Evolutionary conservation across 2,113 vertebrate species (phyloP).

Genomic region (Arothron firmamentum): DNA sequence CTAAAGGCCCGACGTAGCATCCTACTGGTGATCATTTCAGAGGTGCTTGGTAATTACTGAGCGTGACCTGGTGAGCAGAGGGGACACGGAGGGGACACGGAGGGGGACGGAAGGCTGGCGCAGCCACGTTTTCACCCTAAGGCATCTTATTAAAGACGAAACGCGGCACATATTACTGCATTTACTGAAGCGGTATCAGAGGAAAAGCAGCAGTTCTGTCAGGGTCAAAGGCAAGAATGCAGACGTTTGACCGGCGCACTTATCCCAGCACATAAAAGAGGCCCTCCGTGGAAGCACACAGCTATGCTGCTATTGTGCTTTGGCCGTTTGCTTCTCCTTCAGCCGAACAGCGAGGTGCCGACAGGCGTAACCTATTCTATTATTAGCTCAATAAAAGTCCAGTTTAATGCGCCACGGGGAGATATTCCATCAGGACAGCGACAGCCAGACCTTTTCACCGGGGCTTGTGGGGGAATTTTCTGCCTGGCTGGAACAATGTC

Average conservation of each 20-base stretch:
- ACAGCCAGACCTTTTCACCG: slow-evolving; percentile 75
- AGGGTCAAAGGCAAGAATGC: background rate
- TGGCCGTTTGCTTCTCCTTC: slow-evolving; percentile 61
- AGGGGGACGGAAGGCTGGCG: background rate
- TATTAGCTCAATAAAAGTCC: slow-evolving; percentile 76
- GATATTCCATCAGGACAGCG: slow-evolving; percentile 74
- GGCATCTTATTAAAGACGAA: slow-evolving; percentile 4
- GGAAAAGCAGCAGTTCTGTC: slow-evolving; percentile 1
- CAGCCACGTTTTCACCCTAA: background rate
- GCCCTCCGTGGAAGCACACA: slow-evolving; percentile 16
- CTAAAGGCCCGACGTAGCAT: slow-evolving; percentile 10
- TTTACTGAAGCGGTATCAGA: slow-evolving; percentile 5
- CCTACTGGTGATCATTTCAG: slow-evolving; percentile 36
- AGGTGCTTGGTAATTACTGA: slow-evolving; percentile 19
- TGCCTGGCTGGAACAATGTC: slow-evolving; percentile 61
- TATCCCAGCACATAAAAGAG: slow-evolving; percentile 34
- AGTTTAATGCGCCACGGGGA: slow-evolving; percentile 72
- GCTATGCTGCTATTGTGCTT: slow-evolving; percentile 39
- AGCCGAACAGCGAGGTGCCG: slow-evolving; percentile 65
- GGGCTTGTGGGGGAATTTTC: slow-evolving; percentile 50
- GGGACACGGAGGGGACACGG: background rate
- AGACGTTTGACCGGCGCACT: slow-evolving; percentile 34
- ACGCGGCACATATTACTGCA: no score
- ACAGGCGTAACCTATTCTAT: slow-evolving; percentile 78
- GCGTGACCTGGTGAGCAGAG: slow-evolving; percentile 23